Percentiles rank a stretch among this genome's conserved stretches.
These are phyloP conservation scores for Manduca sexta DNA, from an alignment of 1,140 invertebrate species.

Conservation along the genomic window DNA sequence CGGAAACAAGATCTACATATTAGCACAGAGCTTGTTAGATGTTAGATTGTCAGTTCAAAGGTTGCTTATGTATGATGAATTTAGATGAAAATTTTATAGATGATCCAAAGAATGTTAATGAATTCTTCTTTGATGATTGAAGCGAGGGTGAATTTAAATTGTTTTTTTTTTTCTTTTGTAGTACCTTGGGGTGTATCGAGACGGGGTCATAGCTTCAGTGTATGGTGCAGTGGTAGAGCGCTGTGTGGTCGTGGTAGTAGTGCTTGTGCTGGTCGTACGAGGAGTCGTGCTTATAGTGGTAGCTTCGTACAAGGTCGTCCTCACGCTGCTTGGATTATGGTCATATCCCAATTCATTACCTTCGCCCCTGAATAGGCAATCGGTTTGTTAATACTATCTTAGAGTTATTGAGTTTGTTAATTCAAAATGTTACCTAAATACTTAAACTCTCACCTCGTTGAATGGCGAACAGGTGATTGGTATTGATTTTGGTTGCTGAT, in stretches of 20 bases:
- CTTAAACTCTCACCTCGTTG: constrained; percentile 57
- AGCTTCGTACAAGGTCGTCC: constrained; percentile 63
- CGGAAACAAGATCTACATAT: constrained; percentile 17
- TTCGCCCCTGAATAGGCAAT: constrained; percentile 54
- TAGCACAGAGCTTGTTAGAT: constrained; percentile 10
- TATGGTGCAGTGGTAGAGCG: constrained; percentile 65
- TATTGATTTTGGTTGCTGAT: constrained; percentile 70
- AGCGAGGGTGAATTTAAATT: constrained; percentile 39
- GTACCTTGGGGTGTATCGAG: constrained; percentile 74
- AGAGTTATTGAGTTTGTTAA: constrained; percentile 8
- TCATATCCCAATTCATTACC: constrained; percentile 74
- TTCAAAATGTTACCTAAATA: constrained; percentile 6
- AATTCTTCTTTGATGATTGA: constrained; percentile 28
- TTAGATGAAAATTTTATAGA: constrained; percentile 5
- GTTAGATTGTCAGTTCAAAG: constrained; percentile 34
- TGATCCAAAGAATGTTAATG: background rate
- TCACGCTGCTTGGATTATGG: constrained; percentile 63
- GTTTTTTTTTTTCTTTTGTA: constrained; percentile 66
- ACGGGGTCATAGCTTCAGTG: constrained; percentile 65
- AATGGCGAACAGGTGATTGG: constrained; percentile 61
- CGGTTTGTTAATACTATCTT: constrained; percentile 2
- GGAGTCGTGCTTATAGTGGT: constrained; percentile 60
- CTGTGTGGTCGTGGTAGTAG: constrained; percentile 60
- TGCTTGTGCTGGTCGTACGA: constrained; percentile 63
- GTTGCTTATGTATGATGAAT: constrained; percentile 25